Evolutionary conservation across 1,140 invertebrate genomes (phyloP), one percentile per base, ranked within the genome.

Genomic region (Pseudomyrmex flavicornis): DNA sequence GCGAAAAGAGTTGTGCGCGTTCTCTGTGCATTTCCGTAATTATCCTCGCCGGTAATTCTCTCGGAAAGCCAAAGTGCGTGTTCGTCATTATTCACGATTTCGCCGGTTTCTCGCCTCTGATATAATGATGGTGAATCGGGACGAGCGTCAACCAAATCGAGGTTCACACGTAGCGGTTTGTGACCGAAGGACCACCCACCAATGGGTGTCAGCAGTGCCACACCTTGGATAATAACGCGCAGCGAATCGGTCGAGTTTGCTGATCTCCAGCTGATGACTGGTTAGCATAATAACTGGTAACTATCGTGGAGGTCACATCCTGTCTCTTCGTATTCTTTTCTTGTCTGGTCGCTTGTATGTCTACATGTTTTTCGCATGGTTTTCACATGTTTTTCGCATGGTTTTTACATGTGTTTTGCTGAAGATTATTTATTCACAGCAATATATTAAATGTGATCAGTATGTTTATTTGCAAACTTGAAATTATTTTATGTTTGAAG

Each of bases 161-260:
- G 86, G 89, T 92, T 92, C 90, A 90, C 91, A 92, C 90, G 88
- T 91, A 65, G 86, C 85, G 88, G 89, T 89, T 90, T 84, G 86
- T 65, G 84, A 84, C 82, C 83, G 68, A 48, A 61, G 86, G 91
- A 92, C 92, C 92, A 93, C 92, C 92, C 92, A 93, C 90, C 61
- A 69, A 80, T 52, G 62, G 85, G 58, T 62, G 68, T 77, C 84
- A 85, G 84, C 85, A 79, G 84, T 86, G 92, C 91, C 92, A 92
- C 92, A 93, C 92, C 92, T 93, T 89, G 89, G 77, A 92, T 92
- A 91, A 92, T 92, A 89, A 88, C 85, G 88, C 92, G 87, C 72
- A 59, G 79, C 91, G 91, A 92, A 92, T 92, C 89, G 86, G 75
- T 62, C 82, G 84, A 82, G 85, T 86, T 89, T 82, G 82, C 87